A percentile compares a stretch with the other conserved stretches of the same genome.
phyloP scores from a whole-genome alignment of 1,140 invertebrate genomes.

The Riptortus pedestris region DNA sequence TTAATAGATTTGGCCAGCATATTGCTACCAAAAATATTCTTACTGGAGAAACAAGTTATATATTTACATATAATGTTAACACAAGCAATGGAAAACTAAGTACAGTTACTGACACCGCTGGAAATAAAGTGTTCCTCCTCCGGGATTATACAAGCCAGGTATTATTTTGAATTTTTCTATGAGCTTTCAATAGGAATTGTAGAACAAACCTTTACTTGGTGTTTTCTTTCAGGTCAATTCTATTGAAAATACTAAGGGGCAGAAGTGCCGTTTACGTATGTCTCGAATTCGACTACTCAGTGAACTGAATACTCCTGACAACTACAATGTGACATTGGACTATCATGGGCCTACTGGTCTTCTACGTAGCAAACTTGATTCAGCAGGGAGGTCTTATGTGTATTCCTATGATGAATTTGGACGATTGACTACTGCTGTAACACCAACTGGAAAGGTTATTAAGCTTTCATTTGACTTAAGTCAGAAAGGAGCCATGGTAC shows the following conservation, averaged over 20 bases:
- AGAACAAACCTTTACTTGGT: neutral
- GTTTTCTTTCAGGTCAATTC: conserved; percentile 56
- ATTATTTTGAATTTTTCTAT: neutral
- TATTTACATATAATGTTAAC: conserved; percentile 91
- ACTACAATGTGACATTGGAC: conserved; percentile 84
- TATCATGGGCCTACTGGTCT: conserved; percentile 83
- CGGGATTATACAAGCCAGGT: conserved; percentile 71
- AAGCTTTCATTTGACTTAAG: conserved; percentile 76
- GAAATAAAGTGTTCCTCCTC: conserved; percentile 82
- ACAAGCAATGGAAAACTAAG: conserved; percentile 90
- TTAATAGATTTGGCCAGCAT: conserved; percentile 92
- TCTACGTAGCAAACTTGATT: conserved; percentile 76
- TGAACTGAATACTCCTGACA: conserved; percentile 77
- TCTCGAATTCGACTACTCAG: conserved; percentile 79
- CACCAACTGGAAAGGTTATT: conserved; percentile 82
- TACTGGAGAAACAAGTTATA: conserved; percentile 81
- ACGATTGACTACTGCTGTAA: conserved; percentile 75
- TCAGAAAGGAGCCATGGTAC: conserved; percentile 75
- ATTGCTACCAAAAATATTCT: conserved; percentile 83
- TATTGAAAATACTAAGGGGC: conserved; percentile 87
- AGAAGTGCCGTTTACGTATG: conserved; percentile 82
- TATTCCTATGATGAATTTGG: conserved; percentile 95
- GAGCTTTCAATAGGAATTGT: neutral
- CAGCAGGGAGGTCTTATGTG: conserved; percentile 80
- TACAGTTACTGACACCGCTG: conserved; percentile 83